These are phyloP conservation scores for Oncorhynchus clarkii DNA, from an alignment of 2,113 vertebrate species.

Conservation along the genomic window DNA sequence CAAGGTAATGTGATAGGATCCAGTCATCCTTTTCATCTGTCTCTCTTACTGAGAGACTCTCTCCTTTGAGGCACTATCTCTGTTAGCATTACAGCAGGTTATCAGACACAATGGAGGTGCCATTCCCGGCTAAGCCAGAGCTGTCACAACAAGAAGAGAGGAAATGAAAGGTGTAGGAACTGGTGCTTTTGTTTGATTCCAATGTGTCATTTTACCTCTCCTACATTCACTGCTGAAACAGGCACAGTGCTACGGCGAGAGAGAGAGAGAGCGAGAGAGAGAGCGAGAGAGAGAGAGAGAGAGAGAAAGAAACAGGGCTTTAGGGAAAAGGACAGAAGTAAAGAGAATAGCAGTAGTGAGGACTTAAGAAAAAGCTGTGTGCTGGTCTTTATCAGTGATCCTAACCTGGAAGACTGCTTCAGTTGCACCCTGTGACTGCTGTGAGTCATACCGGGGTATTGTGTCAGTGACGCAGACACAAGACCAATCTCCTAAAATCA, in stretches of 20 bases:
- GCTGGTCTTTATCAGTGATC: conserved; percentile 24
- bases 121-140: neutral
- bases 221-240: neutral
- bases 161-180: neutral
- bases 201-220: neutral
- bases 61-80: neutral
- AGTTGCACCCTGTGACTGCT: neutral
- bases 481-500: conserved; percentile 35
- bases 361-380: neutral
- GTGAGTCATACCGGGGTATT: conserved; percentile 38
- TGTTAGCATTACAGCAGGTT: conserved; percentile 14
- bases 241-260: neutral
- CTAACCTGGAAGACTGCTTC: conserved; percentile 22
- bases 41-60: neutral
- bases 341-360: no score
- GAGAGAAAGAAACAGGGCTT: neutral
- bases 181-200: neutral
- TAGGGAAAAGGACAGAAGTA: neutral
- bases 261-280: neutral
- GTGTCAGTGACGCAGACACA: conserved; percentile 35
- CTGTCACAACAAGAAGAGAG: conserved; percentile 6
- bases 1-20: neutral
- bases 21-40: neutral
- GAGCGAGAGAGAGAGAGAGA: no score
- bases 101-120: neutral